Conservation (phyloP, 2,888 invertebrate genomes). For the Drosophila meridiana region DNA sequence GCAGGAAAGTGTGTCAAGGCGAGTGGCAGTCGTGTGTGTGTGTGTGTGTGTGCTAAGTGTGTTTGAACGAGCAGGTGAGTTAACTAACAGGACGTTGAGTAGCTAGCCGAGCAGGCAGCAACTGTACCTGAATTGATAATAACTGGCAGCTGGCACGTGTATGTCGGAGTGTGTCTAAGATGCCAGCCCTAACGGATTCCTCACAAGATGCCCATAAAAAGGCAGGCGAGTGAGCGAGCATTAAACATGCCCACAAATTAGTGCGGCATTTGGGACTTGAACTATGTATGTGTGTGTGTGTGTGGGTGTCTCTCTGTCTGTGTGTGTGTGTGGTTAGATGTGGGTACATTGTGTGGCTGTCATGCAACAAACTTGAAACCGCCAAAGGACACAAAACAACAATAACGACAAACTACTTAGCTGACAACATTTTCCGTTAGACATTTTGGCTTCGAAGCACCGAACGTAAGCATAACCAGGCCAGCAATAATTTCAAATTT, state of each 20-base stretch:
- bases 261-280: slow-evolving; percentile 66
- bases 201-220: slow-evolving; percentile 60
- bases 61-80: neutral
- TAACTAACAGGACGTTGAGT: slow-evolving; percentile 1
- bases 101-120: slow-evolving; percentile 10
- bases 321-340: slow-evolving; percentile 2
- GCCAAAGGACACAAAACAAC: slow-evolving; percentile 27
- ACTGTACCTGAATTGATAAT: slow-evolving; percentile 58
- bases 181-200: slow-evolving; percentile 38
- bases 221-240: slow-evolving; percentile 36
- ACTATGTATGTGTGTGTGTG: slow-evolving; percentile 25
- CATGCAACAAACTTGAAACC: slow-evolving; percentile 62
- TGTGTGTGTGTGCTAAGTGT: neutral
- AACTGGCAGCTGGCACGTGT: slow-evolving; percentile 62
- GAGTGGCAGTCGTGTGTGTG: neutral
- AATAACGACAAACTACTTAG: slow-evolving; percentile 51
- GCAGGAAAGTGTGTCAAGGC: neutral
- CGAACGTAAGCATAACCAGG: neutral
- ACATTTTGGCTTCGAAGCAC: slow-evolving; percentile 23
- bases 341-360: slow-evolving; percentile 45
- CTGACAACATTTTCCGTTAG: slow-evolving; percentile 41
- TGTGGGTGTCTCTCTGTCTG: neutral
- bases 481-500: slow-evolving; percentile 33
- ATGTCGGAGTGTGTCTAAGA: slow-evolving; percentile 21
- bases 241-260: slow-evolving; percentile 72